These are phyloP conservation scores for Holothuria scabra DNA, from an alignment of 53 echinoderm and acorn worm genomes.

Conservation along the genomic window DNA sequence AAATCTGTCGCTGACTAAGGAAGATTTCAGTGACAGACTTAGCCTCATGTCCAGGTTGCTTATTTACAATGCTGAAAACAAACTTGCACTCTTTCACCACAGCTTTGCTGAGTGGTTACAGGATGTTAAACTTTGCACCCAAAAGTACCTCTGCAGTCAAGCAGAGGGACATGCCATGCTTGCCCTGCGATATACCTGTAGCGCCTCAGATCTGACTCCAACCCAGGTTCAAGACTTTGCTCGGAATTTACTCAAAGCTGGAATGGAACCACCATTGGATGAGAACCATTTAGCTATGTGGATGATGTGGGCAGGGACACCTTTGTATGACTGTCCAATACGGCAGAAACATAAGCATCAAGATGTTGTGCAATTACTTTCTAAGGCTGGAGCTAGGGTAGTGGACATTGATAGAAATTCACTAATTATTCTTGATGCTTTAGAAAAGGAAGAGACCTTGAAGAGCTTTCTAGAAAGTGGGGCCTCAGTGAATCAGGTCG, in stretches of 20 bases:
- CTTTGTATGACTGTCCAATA: slow-evolving; percentile 88
- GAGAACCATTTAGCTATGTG: slow-evolving; percentile 86
- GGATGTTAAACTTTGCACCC: slow-evolving; percentile 96
- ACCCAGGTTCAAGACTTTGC: slow-evolving; percentile 98
- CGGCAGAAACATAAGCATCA: slow-evolving; percentile 84
- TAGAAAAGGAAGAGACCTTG: slow-evolving; percentile 89
- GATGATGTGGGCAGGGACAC: slow-evolving; percentile 96
- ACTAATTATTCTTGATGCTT: slow-evolving; percentile 86
- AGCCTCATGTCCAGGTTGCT: slow-evolving; percentile 78
- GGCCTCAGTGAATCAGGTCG: slow-evolving; percentile 94
- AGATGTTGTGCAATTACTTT: slow-evolving; percentile 80
- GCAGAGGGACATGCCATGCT: slow-evolving; percentile 98
- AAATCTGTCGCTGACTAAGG: slow-evolving; percentile 79
- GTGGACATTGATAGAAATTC: slow-evolving; percentile 93
- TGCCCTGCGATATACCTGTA: slow-evolving; percentile 89
- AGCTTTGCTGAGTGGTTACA: slow-evolving; percentile 99
- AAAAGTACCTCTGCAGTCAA: slow-evolving; percentile 91
- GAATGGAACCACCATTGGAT: slow-evolving; percentile 83
- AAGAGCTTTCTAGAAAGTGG: slow-evolving; percentile 89
- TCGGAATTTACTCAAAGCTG: slow-evolving; percentile 88
- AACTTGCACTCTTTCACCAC: slow-evolving; percentile 85
- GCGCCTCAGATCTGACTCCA: slow-evolving; percentile 89
- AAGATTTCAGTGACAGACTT: slow-evolving; percentile 84
- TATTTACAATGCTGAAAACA: slow-evolving; percentile 73
- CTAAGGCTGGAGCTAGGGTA: slow-evolving; percentile 92